Conservation (phyloP, 1,140 invertebrate genomes). For the Papilio polyxenes region DNA sequence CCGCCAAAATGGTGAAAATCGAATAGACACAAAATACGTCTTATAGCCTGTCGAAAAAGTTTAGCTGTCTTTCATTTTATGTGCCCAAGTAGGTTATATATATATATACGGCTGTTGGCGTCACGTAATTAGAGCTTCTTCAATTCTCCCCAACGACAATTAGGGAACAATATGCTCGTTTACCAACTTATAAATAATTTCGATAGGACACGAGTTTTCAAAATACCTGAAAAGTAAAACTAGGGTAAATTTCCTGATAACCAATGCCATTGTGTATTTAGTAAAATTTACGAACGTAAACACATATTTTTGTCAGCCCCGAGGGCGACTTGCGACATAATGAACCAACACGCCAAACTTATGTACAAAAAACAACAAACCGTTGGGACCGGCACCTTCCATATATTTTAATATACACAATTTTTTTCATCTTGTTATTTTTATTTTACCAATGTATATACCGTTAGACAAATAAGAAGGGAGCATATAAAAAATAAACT, state of each 20-base stretch:
- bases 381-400: not conserved
- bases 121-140: too few species aligned
- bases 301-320: conserved; percentile 9
- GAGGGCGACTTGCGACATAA: conserved; percentile 1
- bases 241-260: not conserved
- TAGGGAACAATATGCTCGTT: not conserved
- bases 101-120: too few species aligned
- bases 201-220: not conserved
- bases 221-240: not conserved
- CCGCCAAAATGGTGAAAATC: too few species aligned
- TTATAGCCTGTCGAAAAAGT: too few species aligned
- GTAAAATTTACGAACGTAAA: conserved; percentile 12
- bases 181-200: not conserved
- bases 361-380: not conserved
- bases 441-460: not conserved
- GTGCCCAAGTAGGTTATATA: too few species aligned
- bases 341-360: not conserved
- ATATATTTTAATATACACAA: not conserved
- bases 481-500: not conserved
- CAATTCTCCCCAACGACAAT: too few species aligned
- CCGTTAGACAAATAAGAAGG: not conserved
- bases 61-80: too few species aligned
- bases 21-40: too few species aligned
- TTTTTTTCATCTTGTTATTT: not conserved
- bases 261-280: not conserved